Percentiles rank a stretch among this genome's conserved stretches.
Evolutionary conservation across 2,113 vertebrate genomes (phyloP).

Genomic region (Marcusenius ussheri): DNA sequence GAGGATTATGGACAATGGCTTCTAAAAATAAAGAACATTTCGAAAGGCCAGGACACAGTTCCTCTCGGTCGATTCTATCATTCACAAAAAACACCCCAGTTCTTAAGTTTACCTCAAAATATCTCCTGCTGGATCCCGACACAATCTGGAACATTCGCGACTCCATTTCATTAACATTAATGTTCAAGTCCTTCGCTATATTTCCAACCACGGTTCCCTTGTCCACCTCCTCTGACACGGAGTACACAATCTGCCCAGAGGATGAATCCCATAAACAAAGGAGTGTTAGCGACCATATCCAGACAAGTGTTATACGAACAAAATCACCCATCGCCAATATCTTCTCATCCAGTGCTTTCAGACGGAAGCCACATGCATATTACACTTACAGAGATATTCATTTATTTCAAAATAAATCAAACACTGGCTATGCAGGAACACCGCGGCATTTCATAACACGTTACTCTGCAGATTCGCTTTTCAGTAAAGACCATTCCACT

Average conservation of each 20-base stretch:
- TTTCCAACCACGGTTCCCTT: too few species aligned
- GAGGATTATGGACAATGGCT: conserved; percentile 4
- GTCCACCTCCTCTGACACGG: too few species aligned
- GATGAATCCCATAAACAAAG: not conserved
- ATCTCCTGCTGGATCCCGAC: conserved; percentile 4
- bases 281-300: not conserved
- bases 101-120: conserved; percentile 11
- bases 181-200: not conserved
- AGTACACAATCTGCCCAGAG: too few species aligned
- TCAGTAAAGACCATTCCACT: not conserved
- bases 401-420: not conserved
- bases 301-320: not conserved
- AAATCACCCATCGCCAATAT: not conserved
- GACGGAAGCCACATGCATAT: not conserved
- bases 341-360: not conserved
- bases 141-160: conserved; percentile 10
- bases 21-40: conserved; percentile 8
- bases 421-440: not conserved
- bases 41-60: not conserved
- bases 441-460: not conserved
- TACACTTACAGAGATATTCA: not conserved
- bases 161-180: conserved; percentile 1
- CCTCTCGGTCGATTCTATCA: conserved; percentile 16
- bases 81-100: not conserved
- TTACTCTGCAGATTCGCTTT: not conserved